A percentile compares a stretch with the other conserved stretches of the same genome.
Evolutionary conservation across 2,888 invertebrate species (phyloP).

Genomic region (Spodoptera littoralis): DNA sequence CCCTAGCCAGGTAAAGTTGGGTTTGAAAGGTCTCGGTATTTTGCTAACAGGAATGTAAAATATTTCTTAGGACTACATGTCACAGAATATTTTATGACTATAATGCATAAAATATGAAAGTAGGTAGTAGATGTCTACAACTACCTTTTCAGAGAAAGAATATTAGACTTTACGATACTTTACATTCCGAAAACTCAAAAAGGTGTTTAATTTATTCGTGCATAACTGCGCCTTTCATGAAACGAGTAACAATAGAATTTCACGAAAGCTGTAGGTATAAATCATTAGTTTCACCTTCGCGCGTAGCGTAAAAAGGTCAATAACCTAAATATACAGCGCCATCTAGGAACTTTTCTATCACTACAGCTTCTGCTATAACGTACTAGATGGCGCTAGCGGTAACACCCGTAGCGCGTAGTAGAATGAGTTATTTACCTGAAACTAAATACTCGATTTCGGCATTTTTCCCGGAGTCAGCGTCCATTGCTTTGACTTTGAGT

Average conservation of each 20-base stretch:
- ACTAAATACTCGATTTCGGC: slow-evolving; percentile 98
- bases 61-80: no score
- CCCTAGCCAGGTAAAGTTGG: no score
- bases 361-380: background rate
- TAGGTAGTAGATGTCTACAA: no score
- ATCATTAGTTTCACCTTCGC: slow-evolving; percentile 13
- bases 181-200: background rate
- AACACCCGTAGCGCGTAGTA: no score
- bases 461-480: slow-evolving; percentile 97
- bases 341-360: slow-evolving; percentile 32
- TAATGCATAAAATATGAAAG: no score
- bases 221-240: no score
- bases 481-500: slow-evolving; percentile 98
- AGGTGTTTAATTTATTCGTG: background rate
- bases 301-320: slow-evolving; percentile 20
- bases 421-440: slow-evolving; percentile 76
- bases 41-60: no score
- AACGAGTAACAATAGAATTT: no score
- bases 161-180: no score
- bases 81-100: no score
- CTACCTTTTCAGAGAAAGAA: no score
- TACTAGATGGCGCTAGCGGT: background rate
- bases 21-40: no score
- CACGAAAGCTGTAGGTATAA: background rate
- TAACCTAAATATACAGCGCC: slow-evolving; percentile 32